A percentile compares a stretch with the other conserved stretches of the same genome.
Evolutionary conservation across 92 coral and sea anemone species (phyloP).

Genomic region (Bergia puertoricense): DNA sequence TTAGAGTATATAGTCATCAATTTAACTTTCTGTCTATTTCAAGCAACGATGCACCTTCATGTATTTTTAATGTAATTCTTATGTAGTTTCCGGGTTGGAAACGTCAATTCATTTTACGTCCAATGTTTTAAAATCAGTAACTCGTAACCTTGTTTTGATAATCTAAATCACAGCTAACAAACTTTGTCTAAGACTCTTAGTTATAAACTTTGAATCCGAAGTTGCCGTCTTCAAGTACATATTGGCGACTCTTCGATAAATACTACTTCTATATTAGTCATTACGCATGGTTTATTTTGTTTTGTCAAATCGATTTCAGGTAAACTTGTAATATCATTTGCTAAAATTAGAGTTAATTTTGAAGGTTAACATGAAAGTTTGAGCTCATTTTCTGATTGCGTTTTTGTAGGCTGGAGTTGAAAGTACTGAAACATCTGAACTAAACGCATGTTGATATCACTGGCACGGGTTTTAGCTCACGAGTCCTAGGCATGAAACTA

Average conservation of each 20-base stretch:
- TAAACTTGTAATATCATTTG: no score
- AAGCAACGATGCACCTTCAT: not conserved
- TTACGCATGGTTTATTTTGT: not conserved
- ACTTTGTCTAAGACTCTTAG: not conserved
- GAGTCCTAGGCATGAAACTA: not conserved
- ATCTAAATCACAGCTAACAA: not conserved
- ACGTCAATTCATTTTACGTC: not conserved
- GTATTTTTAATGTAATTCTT: not conserved
- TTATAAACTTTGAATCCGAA: no score
- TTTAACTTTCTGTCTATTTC: not conserved
- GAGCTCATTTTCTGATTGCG: no score
- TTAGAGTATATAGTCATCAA: no score
- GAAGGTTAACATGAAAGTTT: no score
- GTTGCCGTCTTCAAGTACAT: not conserved
- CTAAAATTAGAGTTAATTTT: no score
- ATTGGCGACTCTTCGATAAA: not conserved
- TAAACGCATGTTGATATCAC: no score
- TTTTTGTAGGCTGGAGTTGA: no score
- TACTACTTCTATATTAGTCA: no score
- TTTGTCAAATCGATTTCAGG: no score
- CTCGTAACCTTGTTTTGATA: not conserved
- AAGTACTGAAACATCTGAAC: no score
- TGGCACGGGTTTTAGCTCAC: no score
- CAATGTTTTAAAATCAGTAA: not conserved
- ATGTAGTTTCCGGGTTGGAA: not conserved